Conservation (phyloP, 2,797 vertebrate species). For the Tapera naevia region DNA sequence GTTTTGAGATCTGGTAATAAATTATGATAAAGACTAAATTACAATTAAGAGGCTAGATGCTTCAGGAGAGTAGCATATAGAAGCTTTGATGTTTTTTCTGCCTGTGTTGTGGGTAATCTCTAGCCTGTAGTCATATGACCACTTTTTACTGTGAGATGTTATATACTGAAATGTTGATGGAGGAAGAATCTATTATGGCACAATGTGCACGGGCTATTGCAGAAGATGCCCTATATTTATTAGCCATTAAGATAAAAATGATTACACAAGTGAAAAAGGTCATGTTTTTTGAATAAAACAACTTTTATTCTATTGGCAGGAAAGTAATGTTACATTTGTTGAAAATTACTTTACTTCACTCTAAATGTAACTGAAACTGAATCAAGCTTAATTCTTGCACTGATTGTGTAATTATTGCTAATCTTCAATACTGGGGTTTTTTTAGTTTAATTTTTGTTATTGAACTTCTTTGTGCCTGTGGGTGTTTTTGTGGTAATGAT, state of each 20-base stretch:
- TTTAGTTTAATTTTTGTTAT: background rate
- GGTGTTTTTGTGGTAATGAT: background rate
- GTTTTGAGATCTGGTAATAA: constrained; percentile 12
- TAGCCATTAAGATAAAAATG: background rate
- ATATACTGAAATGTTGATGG: background rate
- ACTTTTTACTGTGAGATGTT: background rate
- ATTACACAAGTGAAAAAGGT: background rate
- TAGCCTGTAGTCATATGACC: background rate
- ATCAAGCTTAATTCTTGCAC: background rate
- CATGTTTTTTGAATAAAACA: background rate
- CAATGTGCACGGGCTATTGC: background rate
- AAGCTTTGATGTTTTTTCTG: constrained; percentile 12
- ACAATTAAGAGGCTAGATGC: background rate
- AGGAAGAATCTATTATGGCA: background rate
- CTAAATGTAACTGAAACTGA: background rate
- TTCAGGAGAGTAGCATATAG: background rate
- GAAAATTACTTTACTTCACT: background rate
- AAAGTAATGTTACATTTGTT: background rate
- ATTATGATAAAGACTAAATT: background rate
- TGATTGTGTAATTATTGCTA: background rate
- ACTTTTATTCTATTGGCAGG: background rate
- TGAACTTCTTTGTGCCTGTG: background rate
- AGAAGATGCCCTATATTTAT: background rate
- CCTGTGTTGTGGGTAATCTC: background rate
- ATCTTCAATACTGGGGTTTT: background rate